Evolutionary conservation across 2,797 vertebrate species (phyloP).

Genomic region (Taeniopygia guttata): DNA sequence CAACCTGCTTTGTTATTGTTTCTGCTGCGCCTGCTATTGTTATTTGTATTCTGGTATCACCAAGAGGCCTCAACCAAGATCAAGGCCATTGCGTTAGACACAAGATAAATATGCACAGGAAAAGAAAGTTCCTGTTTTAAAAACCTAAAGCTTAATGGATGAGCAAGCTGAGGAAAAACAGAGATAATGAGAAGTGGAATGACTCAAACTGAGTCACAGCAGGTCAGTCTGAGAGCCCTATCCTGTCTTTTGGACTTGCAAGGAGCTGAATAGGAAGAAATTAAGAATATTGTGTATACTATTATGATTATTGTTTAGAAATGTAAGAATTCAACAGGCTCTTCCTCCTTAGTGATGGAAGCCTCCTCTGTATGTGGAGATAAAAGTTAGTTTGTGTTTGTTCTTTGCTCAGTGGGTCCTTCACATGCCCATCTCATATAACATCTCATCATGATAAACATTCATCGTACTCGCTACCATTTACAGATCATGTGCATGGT

Average conservation of each 20-base stretch:
- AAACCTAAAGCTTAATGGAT: slow-evolving; percentile 20
- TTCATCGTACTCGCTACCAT: not conserved
- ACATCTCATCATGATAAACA: not conserved
- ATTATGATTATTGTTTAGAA: not conserved
- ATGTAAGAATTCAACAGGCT: not conserved
- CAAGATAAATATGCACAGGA: slow-evolving; percentile 59
- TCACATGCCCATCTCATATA: not conserved
- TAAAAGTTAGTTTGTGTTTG: not conserved
- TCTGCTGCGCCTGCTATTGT: slow-evolving; percentile 59
- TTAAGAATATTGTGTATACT: not conserved
- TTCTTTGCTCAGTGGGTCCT: not conserved
- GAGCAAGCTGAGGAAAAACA: slow-evolving; percentile 31
- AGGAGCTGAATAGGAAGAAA: not conserved
- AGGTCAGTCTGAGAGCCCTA: not conserved
- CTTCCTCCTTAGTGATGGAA: not conserved
- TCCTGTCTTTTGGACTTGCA: not conserved
- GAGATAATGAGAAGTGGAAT: slow-evolving; percentile 20
- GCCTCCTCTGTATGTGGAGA: not conserved
- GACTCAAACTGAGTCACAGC: slow-evolving; percentile 10
- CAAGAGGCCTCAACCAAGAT: slow-evolving; percentile 43
- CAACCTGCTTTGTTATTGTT: slow-evolving; percentile 57
- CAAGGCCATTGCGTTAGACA: not conserved
- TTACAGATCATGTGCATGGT: not conserved
- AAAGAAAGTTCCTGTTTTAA: slow-evolving; percentile 49
- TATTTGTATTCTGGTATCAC: slow-evolving; percentile 58